Evolutionary conservation across 2,888 invertebrate genomes (phyloP), one percentile per base, ranked within the genome.

Genomic region (Erebia palarica): DNA sequence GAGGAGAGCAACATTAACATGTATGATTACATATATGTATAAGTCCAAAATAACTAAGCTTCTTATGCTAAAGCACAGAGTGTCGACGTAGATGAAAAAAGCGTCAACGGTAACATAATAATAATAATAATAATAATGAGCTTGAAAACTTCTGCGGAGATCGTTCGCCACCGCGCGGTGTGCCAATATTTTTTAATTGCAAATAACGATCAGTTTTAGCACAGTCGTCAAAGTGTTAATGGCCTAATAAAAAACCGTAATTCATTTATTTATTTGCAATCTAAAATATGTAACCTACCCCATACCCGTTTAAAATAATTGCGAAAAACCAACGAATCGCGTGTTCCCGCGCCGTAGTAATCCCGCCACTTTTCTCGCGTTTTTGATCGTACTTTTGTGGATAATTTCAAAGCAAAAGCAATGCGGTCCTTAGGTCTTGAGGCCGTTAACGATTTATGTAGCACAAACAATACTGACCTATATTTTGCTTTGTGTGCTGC

Each of bases 401-500:
- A 11, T 44, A 10, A 44, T 44, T 10, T 44, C 44, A 44, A 44
- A 11, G 44, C 36, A 36, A 44, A 44, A 44, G 44, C 44, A 44
- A 44, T 44, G 44, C 11, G 44, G 44, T 11, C 44, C 44, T 11
- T 44, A 44, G 44, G 11, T 11, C 44, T 9, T 44, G 44, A 9
- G 44, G 10, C 11, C 44, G 44, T 44, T 44, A 9, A 44, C 44
- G 44, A 36, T 36, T 55, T 18, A 47, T 8, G 10, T 21, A 49
- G 44, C 44, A 44, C 44, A 44, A 61, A 44, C 3, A 18, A 60
- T 65, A 75, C 80, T 78, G 61, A 92, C 92, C 92, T 92, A 85
- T 92, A 92, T 84, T 92, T 93, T 68, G 92, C 92, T 84, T 89
- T 91, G 84, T 95, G 95, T 74, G 97, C 94, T 75, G 93, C 94